Base-by-base conservation (phyloP, 2,797 vertebrate genomes). In the Lithobates sylvaticus region DNA sequence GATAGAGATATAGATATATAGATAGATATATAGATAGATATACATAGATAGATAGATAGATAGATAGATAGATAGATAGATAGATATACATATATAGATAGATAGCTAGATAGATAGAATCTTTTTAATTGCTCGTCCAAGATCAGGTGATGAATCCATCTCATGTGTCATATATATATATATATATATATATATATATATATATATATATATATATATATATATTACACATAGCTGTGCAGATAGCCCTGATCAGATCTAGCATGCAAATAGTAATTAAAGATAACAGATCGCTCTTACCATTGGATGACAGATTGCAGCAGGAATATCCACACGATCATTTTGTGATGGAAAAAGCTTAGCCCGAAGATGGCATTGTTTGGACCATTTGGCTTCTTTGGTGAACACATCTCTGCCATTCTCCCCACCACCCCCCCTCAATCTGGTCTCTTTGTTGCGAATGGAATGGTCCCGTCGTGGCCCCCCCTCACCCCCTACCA, bases 301-400 rank as follows among this genome's bases (percentile, higher is more conserved):
- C 94, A 88, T 32, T 93, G 94, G 90, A 92, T 96, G 84, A 98
- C 94, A 89, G 94, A 94, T 47, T 96, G 92, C 93, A 95, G 92
- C 83, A 98, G 94, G 91, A 98, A 95, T 89, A 95, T 93, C 96
- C 96, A 96, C 93, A 96, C 92, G 92, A 96, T 94, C 90, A 98
- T 96, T 95, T 96, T 97, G 91, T 94, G 90, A 91, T 94, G 90
- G 75, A 95, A 93, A 91, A 95, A 94, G 89, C 93, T 92, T 91
- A 95, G 93, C 93, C 95, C 95, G 93, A 91, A 93, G 94, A 94
- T 94, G 84, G 94, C 91, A 89, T 93, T 90, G 93, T 93, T 94
- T 92, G 95, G 93, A 93, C 91, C 91, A 93, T 91, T 94, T 91
- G 93, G 91, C 92, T 90, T 91, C 94, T 96, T 92, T 92, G 94